Base-by-base conservation (phyloP, 2,113 vertebrate species). In the Heterotis niloticus region DNA sequence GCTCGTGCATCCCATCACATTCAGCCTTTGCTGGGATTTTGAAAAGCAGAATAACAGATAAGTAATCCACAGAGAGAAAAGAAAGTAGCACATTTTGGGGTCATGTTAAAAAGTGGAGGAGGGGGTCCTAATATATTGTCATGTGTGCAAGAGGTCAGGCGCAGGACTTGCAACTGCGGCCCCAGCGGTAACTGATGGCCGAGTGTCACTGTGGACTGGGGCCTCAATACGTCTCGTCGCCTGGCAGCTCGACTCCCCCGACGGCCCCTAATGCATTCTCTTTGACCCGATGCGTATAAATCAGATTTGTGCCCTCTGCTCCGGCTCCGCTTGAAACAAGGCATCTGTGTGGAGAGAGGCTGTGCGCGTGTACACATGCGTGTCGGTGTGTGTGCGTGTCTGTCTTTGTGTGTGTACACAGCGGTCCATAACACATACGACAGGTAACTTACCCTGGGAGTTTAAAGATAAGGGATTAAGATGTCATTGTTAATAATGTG, bases 221-320 rank as follows among this genome's bases (percentile, higher is more conserved):
- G 82, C 88, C 89, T 91, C 89, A 88, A 86, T 88, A 91, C 89
- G 84, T 90, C 85, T 79, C 78, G 78, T 77, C 71, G 60, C 81
- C 80, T 90, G 86, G 73, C 83, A 81, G 83, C 0, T 29, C 75
- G 82, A 84, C 84, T 85, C 59, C 78, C 84, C 83, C 88, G 84
- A 84, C 86, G 87, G 85, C 87, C 84, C 84, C 84, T 92, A 92
- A 92, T 92, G 91, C 90, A 90, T 91, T 88, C 88, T 86, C 87
- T 91, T 85, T 92, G 91, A 92, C 90, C 91, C 75, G 5, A 10
- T 56, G 16, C 54, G 78, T 83, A 84, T 92, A 90, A 92, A 91
- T 92, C 91, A 91, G 81, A 82, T 76, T 82, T 83, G 81, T 80
- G 81, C 80, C 85, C 82, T 90, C 83, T 87, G 86, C 89, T 91